phyloP scores from a whole-genome alignment of 2,797 vertebrate genomes.

The Eurystomus glaucurus region DNA sequence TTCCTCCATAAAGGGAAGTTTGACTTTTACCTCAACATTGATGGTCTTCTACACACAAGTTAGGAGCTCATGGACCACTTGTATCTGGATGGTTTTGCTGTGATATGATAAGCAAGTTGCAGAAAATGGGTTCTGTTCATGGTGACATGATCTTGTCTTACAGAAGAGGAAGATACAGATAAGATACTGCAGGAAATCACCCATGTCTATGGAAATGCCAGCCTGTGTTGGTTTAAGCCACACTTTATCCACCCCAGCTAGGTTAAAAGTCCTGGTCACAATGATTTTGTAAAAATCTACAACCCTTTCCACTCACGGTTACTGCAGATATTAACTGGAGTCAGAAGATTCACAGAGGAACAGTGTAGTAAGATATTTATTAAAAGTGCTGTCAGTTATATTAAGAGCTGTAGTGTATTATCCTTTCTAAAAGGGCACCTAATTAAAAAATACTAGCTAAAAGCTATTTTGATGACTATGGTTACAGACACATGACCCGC shows the following conservation, averaged over 20 bases:
- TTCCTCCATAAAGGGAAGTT: not conserved
- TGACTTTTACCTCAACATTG: not conserved
- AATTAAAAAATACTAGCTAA: slow-evolving; percentile 50
- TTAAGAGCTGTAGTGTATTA: slow-evolving; percentile 61
- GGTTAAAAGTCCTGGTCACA: not conserved
- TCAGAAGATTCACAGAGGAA: slow-evolving; percentile 19
- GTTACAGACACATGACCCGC: slow-evolving; percentile 58
- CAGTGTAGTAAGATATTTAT: slow-evolving; percentile 76
- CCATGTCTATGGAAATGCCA: not conserved
- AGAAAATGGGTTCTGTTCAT: not conserved
- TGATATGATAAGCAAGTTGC: accelerated
- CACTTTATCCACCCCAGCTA: not conserved
- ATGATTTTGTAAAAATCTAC: not conserved
- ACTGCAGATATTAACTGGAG: not conserved
- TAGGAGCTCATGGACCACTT: not conserved
- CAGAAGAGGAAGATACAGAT: not conserved
- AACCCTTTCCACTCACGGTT: not conserved
- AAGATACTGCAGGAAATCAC: not conserved
- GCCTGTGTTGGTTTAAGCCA: not conserved
- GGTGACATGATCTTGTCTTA: not conserved
- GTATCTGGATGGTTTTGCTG: not conserved
- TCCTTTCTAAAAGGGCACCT: slow-evolving; percentile 44
- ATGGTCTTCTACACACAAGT: not conserved
- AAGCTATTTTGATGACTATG: slow-evolving; percentile 30
- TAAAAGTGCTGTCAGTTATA: slow-evolving; percentile 70